Conservation (phyloP, 1,140 invertebrate genomes). For the Habropoda laboriosa region DNA sequence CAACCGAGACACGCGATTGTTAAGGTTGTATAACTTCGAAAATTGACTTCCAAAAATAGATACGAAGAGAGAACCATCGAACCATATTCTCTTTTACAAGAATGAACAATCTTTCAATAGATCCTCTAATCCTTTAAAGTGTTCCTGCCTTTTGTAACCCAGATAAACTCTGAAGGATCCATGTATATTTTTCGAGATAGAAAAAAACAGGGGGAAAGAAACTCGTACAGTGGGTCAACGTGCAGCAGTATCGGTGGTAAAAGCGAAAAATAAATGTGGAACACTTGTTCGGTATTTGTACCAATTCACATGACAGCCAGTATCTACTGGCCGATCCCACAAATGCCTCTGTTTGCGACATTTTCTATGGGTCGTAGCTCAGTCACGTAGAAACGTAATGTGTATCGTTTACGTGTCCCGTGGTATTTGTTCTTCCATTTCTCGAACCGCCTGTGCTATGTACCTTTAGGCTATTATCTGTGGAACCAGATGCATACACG, state of each 20-base stretch:
- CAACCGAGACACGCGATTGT: not conserved
- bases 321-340: not conserved
- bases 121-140: not conserved
- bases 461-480: constrained; percentile 35
- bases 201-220: not conserved
- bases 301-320: not conserved
- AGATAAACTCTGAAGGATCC: too few relatives aligned
- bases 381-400: constrained; percentile 61
- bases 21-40: not conserved
- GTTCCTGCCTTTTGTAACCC: too few relatives aligned
- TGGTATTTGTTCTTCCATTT: constrained; percentile 43
- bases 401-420: constrained; percentile 63
- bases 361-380: constrained; percentile 35
- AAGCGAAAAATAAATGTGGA: not conserved
- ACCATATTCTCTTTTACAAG: not conserved
- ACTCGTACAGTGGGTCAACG: not conserved
- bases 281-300: not conserved
- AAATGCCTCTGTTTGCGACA: constrained; percentile 16
- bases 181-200: too few relatives aligned
- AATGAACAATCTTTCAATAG: not conserved
- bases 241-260: not conserved
- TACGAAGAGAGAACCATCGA: too few relatives aligned
- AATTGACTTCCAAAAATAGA: not conserved
- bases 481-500: constrained; percentile 9
- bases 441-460: constrained; percentile 24